Base-by-base conservation (phyloP, 2,113 vertebrate species). In the Scytalopus superciliaris region DNA sequence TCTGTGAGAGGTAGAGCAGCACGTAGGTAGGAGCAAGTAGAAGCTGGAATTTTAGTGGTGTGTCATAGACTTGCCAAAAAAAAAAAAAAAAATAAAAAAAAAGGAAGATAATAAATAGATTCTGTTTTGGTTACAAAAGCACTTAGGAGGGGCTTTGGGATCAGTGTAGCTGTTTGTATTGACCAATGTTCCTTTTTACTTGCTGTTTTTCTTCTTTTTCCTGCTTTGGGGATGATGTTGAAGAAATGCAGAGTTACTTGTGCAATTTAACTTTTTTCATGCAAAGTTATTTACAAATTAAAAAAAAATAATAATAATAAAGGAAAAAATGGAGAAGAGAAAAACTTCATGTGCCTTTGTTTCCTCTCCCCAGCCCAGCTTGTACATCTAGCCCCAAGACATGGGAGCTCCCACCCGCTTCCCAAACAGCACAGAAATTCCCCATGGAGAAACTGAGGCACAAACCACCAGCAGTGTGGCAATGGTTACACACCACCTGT, bases 211-310 rank as follows among this genome's bases (percentile, higher is more conserved):
- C 77, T 76, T 87, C 55, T n/a, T 89, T 89, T 90, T 93, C 74
- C 63, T 92, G 73, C 37, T 87, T 89, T 37, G 47, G 63, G 70
- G 83, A 57, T 73, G 84, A 81, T 90, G 55, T 62, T 87, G 93
- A 72, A 89, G 33, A 92, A 83, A 56, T 89, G 69, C 91, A 95
- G 95, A 91, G 59, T 66, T 73, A 70, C 0, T 45, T 67, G 91
- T 95, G 77, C 96, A 94, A 83, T 94, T 97, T 97, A 98, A 97
- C 95, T 69, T 96, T 84, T 98, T 96, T 95, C 97, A 97, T 92
- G 94, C 91, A 96, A 97, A 97, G 60, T 95, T 96, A 97, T 97
- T 98, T 97, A 94, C 96, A 95, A 90, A 97, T 78, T 78, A 35
- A 37, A 88, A 82, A 73, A 52, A 24, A 35, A 53, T 28, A 90